A percentile compares a stretch with the other conserved stretches of the same genome.
phyloP scores from a whole-genome alignment of 2,888 invertebrate genomes.

The Pachydiplax longipennis region DNA sequence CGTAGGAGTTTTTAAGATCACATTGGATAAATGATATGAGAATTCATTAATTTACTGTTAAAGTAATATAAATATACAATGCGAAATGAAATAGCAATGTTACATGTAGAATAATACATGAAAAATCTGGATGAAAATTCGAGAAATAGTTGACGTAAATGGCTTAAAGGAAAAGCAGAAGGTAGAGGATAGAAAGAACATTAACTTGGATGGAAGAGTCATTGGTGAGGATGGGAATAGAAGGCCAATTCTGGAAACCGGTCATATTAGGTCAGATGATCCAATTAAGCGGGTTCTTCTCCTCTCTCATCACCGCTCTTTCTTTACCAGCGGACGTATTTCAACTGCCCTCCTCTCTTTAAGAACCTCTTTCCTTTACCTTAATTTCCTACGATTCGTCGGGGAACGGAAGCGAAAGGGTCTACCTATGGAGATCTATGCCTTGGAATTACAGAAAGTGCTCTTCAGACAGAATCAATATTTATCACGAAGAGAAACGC shows the following conservation, averaged over 20 bases:
- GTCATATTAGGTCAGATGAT: slow-evolving; percentile 17
- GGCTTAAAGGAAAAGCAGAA: neutral
- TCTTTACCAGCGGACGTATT: neutral
- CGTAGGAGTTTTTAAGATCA: too few species aligned
- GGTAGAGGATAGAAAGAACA: neutral
- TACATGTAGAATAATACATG: neutral
- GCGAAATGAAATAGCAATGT: neutral
- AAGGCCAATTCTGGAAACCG: slow-evolving; percentile 5
- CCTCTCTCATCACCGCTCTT: neutral
- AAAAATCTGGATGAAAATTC: neutral
- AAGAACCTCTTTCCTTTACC: neutral
- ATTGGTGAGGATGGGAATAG: neutral
- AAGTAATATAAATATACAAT: neutral
- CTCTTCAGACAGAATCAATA: too few species aligned
- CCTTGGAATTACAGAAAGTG: too few species aligned
- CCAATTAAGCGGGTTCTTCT: slow-evolving; percentile 17
- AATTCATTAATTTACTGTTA: too few species aligned
- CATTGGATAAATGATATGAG: too few species aligned
- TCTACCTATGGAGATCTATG: too few species aligned
- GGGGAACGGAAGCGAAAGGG: neutral
- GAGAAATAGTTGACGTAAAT: neutral
- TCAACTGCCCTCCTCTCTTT: neutral
- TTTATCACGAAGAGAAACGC: too few species aligned
- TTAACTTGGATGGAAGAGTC: neutral
- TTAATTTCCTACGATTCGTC: neutral